Base-by-base conservation (phyloP, 1,140 invertebrate genomes). In the Thrips palmi region DNA sequence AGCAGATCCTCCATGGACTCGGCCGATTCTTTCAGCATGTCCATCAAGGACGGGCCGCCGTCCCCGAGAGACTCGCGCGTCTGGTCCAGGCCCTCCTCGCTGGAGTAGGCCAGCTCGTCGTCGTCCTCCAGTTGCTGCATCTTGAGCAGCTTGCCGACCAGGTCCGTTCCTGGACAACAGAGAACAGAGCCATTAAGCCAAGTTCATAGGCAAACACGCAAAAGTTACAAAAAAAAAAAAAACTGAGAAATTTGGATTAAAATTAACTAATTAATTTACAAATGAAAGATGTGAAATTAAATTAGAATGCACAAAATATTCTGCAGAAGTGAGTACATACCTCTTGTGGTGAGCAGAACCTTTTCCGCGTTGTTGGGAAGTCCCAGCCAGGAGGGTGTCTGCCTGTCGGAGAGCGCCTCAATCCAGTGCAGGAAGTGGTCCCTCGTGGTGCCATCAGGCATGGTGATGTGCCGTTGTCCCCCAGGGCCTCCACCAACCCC, bases 351-450 rank as follows among this genome's bases (percentile, higher is more conserved):
- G 3, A 53, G 33, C 4, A 54, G 39, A 33, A 89, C 82, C 63
- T 96, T 97, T 54, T 99, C 94, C 10, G 96, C 96, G 57, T 97
- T 98, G 55, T 97, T 97, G 0, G 96, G 94, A 41, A 99, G 58
- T 11, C 96, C 96, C 1, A 99, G 70, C 96, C 96, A 99, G 0
- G 88, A 85, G 6, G 96, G 96, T 12, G 92, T 91, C 60, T 98
- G 93, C 18, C 82, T 64, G 50, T 93, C 88, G 1, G 86, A 78
- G 2, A 97, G 63, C 32, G 76, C 73, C 55, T 97, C 88, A 49
- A 94, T 86, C 91, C 93, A 98, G 53, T 89, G 84, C 11, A 97
- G 63, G 70, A 97, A 94, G 54, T 96, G 87, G 56, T 97, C 93
- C 25, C 89, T 68, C 41, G 89, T 71, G 20, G 93, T 89, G 25